These are phyloP conservation scores for Biston stratarius DNA, from an alignment of 2,888 invertebrate genomes.

Conservation along the genomic window DNA sequence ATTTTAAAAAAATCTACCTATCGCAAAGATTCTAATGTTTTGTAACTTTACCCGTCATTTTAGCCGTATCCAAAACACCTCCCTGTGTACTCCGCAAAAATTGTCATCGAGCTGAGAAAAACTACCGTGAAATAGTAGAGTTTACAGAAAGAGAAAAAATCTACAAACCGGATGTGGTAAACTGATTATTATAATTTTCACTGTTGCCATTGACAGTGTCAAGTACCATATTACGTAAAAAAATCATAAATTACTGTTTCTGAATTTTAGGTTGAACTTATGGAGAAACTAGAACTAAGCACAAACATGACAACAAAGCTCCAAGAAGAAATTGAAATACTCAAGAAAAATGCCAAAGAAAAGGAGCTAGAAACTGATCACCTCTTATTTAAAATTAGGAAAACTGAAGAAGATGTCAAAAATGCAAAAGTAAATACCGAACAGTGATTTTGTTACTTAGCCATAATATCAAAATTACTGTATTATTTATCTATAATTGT, in stretches of 20 bases:
- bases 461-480: neutral
- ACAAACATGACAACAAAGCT: slow-evolving; percentile 58
- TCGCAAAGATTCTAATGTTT: neutral
- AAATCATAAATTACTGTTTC: neutral
- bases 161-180: slow-evolving; percentile 74
- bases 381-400: slow-evolving; percentile 59
- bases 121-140: slow-evolving; percentile 84
- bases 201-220: neutral
- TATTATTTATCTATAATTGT: neutral
- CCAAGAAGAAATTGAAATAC: slow-evolving; percentile 63
- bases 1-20: neutral
- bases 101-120: slow-evolving; percentile 79
- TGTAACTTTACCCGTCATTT: neutral
- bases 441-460: neutral
- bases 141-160: slow-evolving; percentile 88
- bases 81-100: slow-evolving; percentile 77
- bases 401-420: slow-evolving; percentile 57
- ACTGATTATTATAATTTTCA: slow-evolving; percentile 28
- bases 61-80: slow-evolving; percentile 74
- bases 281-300: slow-evolving; percentile 75
- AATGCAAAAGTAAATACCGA: slow-evolving; percentile 40
- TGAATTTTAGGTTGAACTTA: slow-evolving; percentile 67
- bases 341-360: slow-evolving; percentile 57
- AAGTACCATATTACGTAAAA: neutral
- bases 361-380: slow-evolving; percentile 66